A percentile compares a stretch with the other conserved stretches of the same genome.
Evolutionary conservation across 2,797 vertebrate genomes (phyloP).

Genomic region (Xerus rutilus): DNA sequence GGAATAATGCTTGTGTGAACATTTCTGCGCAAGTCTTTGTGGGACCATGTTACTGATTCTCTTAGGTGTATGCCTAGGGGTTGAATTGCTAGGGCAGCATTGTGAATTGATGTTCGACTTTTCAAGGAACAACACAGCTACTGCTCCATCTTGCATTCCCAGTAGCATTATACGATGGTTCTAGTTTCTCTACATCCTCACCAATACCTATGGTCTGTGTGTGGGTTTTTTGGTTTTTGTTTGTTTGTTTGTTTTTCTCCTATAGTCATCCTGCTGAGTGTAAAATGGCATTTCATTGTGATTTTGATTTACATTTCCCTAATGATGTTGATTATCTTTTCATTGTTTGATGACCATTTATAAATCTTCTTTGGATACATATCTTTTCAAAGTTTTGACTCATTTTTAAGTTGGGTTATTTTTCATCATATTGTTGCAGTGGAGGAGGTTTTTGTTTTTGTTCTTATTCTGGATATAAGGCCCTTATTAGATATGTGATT

Average conservation of each 20-base stretch:
- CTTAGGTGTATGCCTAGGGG: background rate
- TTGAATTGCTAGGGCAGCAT: background rate
- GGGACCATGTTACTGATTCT: background rate
- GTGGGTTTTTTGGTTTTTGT: background rate
- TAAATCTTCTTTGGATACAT: conserved; percentile 23
- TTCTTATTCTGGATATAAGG: conserved; percentile 1
- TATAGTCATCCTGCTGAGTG: background rate
- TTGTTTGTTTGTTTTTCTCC: background rate
- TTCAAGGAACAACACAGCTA: background rate
- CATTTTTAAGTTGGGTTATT: background rate
- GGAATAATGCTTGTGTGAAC: background rate
- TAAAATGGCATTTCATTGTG: background rate
- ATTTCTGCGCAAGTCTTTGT: background rate
- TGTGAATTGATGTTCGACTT: background rate
- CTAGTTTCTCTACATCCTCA: background rate
- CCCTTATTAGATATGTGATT: background rate
- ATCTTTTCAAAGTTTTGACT: background rate
- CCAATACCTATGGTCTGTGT: background rate
- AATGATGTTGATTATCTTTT: no score
- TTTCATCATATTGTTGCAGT: background rate
- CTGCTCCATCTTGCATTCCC: background rate
- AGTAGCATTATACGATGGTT: background rate
- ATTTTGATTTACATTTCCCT: no score
- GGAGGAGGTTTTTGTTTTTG: background rate
- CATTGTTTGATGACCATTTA: background rate